phyloP scores from a whole-genome alignment of 1,140 invertebrate species.

The Melanaphis sacchari region DNA sequence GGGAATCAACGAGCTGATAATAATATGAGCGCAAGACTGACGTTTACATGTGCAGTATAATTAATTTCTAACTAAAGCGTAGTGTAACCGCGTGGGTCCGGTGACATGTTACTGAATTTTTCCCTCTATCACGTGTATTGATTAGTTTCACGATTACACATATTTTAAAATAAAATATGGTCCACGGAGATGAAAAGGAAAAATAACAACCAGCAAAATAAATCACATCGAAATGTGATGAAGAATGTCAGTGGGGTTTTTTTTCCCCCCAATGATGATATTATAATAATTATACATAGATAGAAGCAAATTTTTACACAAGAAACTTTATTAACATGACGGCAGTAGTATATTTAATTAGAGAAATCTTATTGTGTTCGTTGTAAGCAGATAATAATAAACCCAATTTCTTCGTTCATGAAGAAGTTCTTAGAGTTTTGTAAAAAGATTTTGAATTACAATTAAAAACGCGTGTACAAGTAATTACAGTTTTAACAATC shows the following conservation, averaged over 20 bases:
- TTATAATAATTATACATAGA: background rate
- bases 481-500: background rate
- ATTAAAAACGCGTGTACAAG: background rate
- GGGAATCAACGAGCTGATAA: slow-evolving; percentile 37
- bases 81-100: background rate
- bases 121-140: background rate
- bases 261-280: no score
- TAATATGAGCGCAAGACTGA: slow-evolving; percentile 40
- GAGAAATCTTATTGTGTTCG: background rate
- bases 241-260: background rate
- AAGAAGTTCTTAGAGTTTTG: no score
- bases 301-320: background rate
- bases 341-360: background rate
- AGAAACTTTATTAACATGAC: background rate
- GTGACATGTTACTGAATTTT: background rate
- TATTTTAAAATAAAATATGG: background rate
- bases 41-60: slow-evolving; percentile 38
- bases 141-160: background rate
- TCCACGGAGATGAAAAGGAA: background rate
- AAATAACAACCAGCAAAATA: background rate
- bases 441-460: no score
- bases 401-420: rapidly evolving
- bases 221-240: background rate
- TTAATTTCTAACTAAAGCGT: slow-evolving; percentile 21
- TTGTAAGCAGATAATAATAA: background rate